Percentiles rank a stretch among this genome's conserved stretches.
Conservation (phyloP, 2,113 vertebrate species). For the Stercorarius parasiticus region DNA sequence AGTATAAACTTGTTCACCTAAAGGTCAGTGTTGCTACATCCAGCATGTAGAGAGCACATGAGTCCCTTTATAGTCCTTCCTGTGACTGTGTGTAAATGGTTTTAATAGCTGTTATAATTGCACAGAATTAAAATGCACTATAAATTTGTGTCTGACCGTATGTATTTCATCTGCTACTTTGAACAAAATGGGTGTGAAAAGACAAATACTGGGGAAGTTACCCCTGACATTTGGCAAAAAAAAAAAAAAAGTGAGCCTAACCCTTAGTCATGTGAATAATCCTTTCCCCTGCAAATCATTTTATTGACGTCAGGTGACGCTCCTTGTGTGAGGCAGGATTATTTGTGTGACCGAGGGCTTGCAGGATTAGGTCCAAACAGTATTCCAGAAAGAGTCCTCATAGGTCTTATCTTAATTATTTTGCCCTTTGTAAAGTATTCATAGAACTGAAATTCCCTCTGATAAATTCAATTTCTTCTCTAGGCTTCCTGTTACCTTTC, state of each 20-base stretch:
- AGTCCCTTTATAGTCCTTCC: background rate
- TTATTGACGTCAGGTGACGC: background rate
- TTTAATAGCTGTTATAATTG: background rate
- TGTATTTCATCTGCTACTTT: background rate
- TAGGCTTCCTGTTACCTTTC: background rate
- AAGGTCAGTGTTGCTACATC: background rate
- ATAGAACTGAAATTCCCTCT: background rate
- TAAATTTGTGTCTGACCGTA: background rate
- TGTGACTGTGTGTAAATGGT: background rate
- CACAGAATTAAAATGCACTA: background rate
- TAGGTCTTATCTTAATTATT: background rate
- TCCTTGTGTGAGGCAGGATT: background rate
- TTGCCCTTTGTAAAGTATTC: background rate
- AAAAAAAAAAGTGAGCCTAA: background rate
- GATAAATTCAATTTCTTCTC: background rate
- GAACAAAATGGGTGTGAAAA: background rate
- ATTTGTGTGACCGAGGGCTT: background rate
- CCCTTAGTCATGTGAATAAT: constrained; percentile 6
- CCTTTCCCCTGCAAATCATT: constrained; percentile 2
- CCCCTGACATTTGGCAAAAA: background rate
- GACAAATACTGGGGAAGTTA: background rate
- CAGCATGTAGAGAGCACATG: background rate
- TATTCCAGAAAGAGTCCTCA: background rate
- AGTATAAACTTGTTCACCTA: background rate
- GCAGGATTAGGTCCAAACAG: background rate